phyloP scores from a whole-genome alignment of 92 coral and sea anemone genomes.

The Plumapathes pennacea region DNA sequence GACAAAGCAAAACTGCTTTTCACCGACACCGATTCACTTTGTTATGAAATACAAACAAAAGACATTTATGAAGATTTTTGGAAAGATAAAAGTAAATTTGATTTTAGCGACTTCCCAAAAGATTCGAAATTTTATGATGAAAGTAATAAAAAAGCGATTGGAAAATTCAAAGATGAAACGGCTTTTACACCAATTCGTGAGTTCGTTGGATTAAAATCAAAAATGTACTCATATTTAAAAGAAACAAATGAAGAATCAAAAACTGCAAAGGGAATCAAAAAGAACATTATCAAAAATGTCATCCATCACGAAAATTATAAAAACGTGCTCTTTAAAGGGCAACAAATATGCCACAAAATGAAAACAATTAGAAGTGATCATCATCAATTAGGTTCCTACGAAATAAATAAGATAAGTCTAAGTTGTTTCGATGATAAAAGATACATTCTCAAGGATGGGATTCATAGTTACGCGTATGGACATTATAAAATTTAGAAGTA shows the following conservation, averaged over 20 bases:
- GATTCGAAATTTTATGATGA: background rate
- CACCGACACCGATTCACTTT: slow-evolving; percentile 37
- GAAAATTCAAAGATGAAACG: slow-evolving; percentile 28
- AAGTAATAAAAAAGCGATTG: slow-evolving; percentile 25
- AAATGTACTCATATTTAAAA: slow-evolving; percentile 41
- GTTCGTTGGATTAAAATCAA: slow-evolving; percentile 40
- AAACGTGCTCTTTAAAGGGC: slow-evolving; percentile 10
- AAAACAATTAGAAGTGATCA: slow-evolving; percentile 5
- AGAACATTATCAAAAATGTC: slow-evolving; percentile 5
- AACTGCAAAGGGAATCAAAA: slow-evolving; percentile 30
- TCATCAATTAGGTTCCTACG: slow-evolving; percentile 10
- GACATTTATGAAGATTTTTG: slow-evolving; percentile 14
- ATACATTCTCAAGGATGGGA: background rate
- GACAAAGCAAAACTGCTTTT: slow-evolving; percentile 17
- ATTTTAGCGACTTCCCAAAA: slow-evolving; percentile 20
- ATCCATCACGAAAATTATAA: slow-evolving; percentile 15
- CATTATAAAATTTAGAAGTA: too few relatives aligned
- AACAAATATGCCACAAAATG: slow-evolving; percentile 12
- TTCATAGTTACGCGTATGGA: too few relatives aligned
- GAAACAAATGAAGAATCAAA: slow-evolving; percentile 29
- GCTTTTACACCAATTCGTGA: slow-evolving; percentile 20
- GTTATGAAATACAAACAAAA: slow-evolving; percentile 8
- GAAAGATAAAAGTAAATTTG: slow-evolving; percentile 11
- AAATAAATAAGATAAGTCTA: slow-evolving; percentile 28
- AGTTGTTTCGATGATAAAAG: slow-evolving; percentile 32